These are phyloP conservation scores for Stigmatopora nigra DNA, from an alignment of 2,113 vertebrate species.

Conservation along the genomic window DNA sequence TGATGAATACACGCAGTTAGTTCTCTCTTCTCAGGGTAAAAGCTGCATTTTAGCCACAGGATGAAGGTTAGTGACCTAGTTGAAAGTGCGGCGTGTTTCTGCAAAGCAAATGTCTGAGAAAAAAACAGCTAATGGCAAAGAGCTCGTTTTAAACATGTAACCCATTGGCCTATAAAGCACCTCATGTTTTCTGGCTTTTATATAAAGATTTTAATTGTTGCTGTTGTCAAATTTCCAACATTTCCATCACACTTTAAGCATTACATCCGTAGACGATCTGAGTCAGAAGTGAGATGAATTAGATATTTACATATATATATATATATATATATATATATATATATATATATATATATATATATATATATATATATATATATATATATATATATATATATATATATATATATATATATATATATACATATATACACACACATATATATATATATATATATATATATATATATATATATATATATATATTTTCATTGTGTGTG, in stretches of 20 bases:
- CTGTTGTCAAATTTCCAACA: background rate
- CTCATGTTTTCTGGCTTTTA: slow-evolving; percentile 20
- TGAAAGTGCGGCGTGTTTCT: slow-evolving; percentile 28
- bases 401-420: too few species aligned
- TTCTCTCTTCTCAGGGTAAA: slow-evolving; percentile 13
- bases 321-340: too few species aligned
- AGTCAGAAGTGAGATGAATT: too few species aligned
- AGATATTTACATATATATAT: too few species aligned
- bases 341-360: too few species aligned
- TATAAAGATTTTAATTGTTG: background rate
- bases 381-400: too few species aligned
- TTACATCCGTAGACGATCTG: background rate
- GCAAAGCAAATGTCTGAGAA: slow-evolving; percentile 26
- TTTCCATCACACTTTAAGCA: background rate
- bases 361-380: too few species aligned
- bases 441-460: too few species aligned
- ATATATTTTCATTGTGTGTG: too few species aligned
- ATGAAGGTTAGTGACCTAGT: slow-evolving; percentile 56
- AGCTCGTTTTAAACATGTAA: slow-evolving; percentile 41
- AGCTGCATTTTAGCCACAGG: slow-evolving; percentile 32
- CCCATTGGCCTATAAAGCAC: slow-evolving; percentile 21
- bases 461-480: too few species aligned
- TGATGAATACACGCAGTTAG: slow-evolving; percentile 39
- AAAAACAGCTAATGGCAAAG: slow-evolving; percentile 56
- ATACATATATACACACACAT: too few species aligned